Percentiles rank a stretch among this genome's conserved stretches.
Conservation (phyloP, 2,113 vertebrate species). For the Polypterus bichir region DNA sequence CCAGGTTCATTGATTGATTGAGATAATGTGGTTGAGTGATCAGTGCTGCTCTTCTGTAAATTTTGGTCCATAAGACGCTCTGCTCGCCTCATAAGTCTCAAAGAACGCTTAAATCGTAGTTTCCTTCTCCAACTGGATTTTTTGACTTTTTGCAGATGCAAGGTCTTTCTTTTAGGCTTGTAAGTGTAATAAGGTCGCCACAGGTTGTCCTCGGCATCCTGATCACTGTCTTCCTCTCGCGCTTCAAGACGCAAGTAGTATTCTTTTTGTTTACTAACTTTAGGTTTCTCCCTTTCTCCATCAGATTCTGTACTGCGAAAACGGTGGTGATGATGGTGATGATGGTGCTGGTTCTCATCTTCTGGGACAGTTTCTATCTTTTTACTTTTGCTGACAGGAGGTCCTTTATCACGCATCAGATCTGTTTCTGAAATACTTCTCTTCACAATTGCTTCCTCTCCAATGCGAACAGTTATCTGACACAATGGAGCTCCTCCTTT, state of each 20-base stretch:
- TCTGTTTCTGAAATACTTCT: slow-evolving; percentile 80
- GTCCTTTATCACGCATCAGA: slow-evolving; percentile 58
- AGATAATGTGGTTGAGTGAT: not conserved
- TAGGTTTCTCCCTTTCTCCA: slow-evolving; percentile 29
- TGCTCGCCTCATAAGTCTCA: slow-evolving; percentile 49
- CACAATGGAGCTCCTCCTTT: slow-evolving; percentile 64
- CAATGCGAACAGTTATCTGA: slow-evolving; percentile 84
- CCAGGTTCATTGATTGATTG: slow-evolving; percentile 25
- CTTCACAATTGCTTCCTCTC: slow-evolving; percentile 81
- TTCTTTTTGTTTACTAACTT: slow-evolving; percentile 37
- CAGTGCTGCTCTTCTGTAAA: slow-evolving; percentile 25
- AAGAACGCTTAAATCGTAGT: slow-evolving; percentile 52
- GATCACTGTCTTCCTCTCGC: slow-evolving; percentile 59
- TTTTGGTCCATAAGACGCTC: slow-evolving; percentile 42
- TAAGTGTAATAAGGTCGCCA: slow-evolving; percentile 84
- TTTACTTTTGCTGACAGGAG: slow-evolving; percentile 37
- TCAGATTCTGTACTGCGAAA: slow-evolving; percentile 32
- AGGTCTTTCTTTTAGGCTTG: slow-evolving; percentile 70
- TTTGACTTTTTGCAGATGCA: slow-evolving; percentile 53
- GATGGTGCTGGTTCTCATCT: slow-evolving; percentile 37
- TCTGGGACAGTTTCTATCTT: slow-evolving; percentile 30
- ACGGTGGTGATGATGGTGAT: slow-evolving; percentile 43
- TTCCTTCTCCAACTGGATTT: slow-evolving; percentile 50
- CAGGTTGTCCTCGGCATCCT: slow-evolving; percentile 65
- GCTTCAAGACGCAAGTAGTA: slow-evolving; percentile 53